These are phyloP conservation scores for Stigmatopora argus DNA, from an alignment of 2,113 vertebrate genomes.

Conservation along the genomic window DNA sequence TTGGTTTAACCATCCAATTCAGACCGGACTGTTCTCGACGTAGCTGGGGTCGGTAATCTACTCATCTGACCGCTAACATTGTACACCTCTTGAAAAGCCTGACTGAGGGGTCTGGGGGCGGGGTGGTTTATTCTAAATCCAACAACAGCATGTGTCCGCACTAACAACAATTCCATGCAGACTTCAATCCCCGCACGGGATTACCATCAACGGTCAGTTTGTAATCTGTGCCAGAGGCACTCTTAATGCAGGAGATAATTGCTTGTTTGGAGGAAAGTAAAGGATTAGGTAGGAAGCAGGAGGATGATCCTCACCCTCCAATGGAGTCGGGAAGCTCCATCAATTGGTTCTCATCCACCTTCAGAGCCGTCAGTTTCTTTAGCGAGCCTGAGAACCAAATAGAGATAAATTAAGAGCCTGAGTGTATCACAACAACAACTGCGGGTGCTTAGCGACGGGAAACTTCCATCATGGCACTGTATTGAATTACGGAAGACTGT, in stretches of 20 bases:
- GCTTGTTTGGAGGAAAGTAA: constrained; percentile 49
- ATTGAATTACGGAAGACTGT: constrained; percentile 4
- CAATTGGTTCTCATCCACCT: constrained; percentile 97
- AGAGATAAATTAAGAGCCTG: neutral
- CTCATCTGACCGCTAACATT: neutral
- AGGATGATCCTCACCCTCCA: constrained; percentile 79
- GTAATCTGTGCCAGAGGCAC: constrained; percentile 51
- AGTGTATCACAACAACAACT: constrained; percentile 2
- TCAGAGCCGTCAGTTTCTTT: constrained; percentile 89
- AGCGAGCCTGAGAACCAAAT: constrained; percentile 75
- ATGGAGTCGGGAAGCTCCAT: constrained; percentile 91
- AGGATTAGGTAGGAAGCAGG: neutral
- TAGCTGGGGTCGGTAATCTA: neutral
- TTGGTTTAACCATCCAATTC: no score
- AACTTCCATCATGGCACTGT: constrained; percentile 4
- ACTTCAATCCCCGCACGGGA: constrained; percentile 47
- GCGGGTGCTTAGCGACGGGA: neutral
- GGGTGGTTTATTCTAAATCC: neutral
- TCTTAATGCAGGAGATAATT: constrained; percentile 36
- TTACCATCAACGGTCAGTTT: constrained; percentile 52
- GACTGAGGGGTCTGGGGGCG: neutral
- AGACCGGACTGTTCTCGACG: neutral
- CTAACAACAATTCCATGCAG: neutral
- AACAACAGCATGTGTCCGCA: neutral
- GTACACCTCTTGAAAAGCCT: neutral